Base-by-base conservation (phyloP, 2,888 invertebrate species). In the Mythimna loreyi region DNA sequence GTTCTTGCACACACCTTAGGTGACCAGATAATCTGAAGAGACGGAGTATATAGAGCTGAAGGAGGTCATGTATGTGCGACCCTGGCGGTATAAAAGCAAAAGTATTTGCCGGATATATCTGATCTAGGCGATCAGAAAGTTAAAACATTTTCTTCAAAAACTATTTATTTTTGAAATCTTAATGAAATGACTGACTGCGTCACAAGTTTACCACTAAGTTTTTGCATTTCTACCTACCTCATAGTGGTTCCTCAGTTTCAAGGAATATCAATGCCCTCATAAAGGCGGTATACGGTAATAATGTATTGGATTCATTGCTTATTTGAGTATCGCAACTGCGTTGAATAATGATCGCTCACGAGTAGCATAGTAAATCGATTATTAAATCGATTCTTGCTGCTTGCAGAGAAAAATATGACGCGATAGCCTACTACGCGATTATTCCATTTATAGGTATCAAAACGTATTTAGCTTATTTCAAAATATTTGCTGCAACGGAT, bases 321-420 rank as follows among this genome's bases (percentile, higher is more conserved):
- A 76, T 76, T 76, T 72, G 62, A 65, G 55, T 67, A 67, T 72
- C 57, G 65, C 52, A 68, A 60, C 52, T 56, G 55, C 55, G 67
- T 60, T 68, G 62, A 67, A 72, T 80, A 78, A 72, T 72, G 64
- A 67, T 65, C 67, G 52, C 36, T 63, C 53, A 64, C 63, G 52
- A 79, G 63, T 45, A 61, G 69, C 79, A 75, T 79, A 69, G 60
- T 69, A 74, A 76, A 76, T 79, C 59, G 74, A 61, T 56, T 63
- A 76, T 52, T 57, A 56, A 74, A 74, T 63, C 79, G 75, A 76
- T 76, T 76, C 52, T 63, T 21, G 23, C 28, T 59, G 59, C 59
- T 74, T 63, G 62, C 33, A 57, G 16, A 60, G 43, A 52, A 80
- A 72, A 72, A 68, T 63, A 57, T 59, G 30, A 50, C 16, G 50